These are phyloP conservation scores for Aspiorhynchus laticeps DNA, from an alignment of 2,113 vertebrate genomes.

Conservation along the genomic window DNA sequence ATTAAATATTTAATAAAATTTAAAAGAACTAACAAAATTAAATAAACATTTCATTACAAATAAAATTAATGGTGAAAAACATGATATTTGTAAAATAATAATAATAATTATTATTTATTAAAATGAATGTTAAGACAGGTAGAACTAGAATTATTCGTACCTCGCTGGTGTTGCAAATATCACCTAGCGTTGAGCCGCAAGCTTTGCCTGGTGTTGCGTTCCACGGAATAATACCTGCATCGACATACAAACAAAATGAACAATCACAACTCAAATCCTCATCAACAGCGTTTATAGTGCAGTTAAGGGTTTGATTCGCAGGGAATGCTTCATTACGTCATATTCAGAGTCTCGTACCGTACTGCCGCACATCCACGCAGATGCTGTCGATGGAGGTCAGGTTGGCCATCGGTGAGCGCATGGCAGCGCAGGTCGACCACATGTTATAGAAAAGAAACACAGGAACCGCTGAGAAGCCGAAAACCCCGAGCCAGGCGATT, in stretches of 20 bases:
- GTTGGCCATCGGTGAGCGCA: slow-evolving; percentile 79
- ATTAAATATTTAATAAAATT: no score
- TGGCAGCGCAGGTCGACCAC: slow-evolving; percentile 91
- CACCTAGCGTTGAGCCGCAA: slow-evolving; percentile 85
- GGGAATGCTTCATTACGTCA: no score
- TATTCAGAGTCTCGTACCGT: slow-evolving; percentile 74
- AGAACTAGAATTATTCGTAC: slow-evolving; percentile 86
- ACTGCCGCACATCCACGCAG: slow-evolving; percentile 97
- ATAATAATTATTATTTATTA: no score
- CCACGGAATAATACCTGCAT: slow-evolving; percentile 94
- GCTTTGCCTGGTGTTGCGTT: slow-evolving; percentile 91
- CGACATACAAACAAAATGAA: not conserved
- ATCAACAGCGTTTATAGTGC: no score
- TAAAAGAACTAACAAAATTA: no score
- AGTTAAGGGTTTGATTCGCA: no score
- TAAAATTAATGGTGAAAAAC: no score
- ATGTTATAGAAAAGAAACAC: slow-evolving; percentile 99
- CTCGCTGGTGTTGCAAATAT: slow-evolving; percentile 92
- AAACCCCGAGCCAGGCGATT: slow-evolving; percentile 97
- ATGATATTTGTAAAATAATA: no score
- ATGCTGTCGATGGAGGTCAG: slow-evolving; percentile 87
- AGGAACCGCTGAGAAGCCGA: slow-evolving; percentile 95
- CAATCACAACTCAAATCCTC: no score
- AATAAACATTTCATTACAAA: no score
- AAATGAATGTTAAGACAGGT: slow-evolving; percentile 88